Evolutionary conservation across 1,140 invertebrate species (phyloP).

Genomic region (Zaprionus taronus): DNA sequence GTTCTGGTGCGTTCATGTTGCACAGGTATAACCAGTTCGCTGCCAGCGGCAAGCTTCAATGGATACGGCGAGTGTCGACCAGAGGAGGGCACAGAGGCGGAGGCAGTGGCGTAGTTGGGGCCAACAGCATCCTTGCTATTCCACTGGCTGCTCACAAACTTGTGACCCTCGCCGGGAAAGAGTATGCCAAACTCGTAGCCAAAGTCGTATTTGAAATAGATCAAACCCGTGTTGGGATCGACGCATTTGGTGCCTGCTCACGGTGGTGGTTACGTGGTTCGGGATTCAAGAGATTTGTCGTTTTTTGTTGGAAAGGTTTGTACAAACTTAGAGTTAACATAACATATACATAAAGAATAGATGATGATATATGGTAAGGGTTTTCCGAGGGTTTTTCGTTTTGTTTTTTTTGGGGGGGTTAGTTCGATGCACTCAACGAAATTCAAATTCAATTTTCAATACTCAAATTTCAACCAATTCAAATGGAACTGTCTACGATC

Average conservation of each 20-base stretch:
- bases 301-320: constrained; percentile 32
- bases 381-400: constrained; percentile 6
- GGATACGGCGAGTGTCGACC: constrained; percentile 74
- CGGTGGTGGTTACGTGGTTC: constrained; percentile 23
- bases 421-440: constrained; percentile 43
- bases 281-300: constrained; percentile 24
- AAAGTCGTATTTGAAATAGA: constrained; percentile 94
- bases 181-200: constrained; percentile 92
- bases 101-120: constrained; percentile 77
- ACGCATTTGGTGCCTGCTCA: constrained; percentile 89
- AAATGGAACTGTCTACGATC: constrained; percentile 18
- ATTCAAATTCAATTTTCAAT: constrained; percentile 32
- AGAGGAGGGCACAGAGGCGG: constrained; percentile 78
- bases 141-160: constrained; percentile 84
- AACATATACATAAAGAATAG: constrained; percentile 35
- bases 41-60: constrained; percentile 64
- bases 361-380: constrained; percentile 1
- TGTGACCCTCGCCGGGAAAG: constrained; percentile 88
- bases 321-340: constrained; percentile 50
- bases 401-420: constrained; percentile 27
- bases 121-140: constrained; percentile 77
- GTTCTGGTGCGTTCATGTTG: constrained; percentile 65
- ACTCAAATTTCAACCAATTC: constrained; percentile 58
- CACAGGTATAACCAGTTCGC: constrained; percentile 79
- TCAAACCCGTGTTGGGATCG: constrained; percentile 90